These are phyloP conservation scores for Sebastes steindachneri DNA, from an alignment of 2,797 vertebrate species.

Conservation along the genomic window DNA sequence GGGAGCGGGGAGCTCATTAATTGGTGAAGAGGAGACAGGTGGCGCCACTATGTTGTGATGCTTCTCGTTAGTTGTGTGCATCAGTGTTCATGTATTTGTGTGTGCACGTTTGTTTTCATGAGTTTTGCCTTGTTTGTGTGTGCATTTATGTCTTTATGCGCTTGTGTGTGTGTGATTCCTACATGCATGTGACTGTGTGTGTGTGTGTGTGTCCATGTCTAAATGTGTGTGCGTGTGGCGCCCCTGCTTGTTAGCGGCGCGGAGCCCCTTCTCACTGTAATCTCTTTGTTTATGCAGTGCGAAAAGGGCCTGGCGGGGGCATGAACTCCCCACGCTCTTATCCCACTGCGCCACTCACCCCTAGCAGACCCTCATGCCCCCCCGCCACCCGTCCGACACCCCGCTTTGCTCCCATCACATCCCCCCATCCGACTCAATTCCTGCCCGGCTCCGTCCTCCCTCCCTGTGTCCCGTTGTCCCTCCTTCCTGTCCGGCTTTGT, in stretches of 20 bases:
- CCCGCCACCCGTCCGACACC: constrained; percentile 66
- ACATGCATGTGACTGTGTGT: constrained; percentile 26
- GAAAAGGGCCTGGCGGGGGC: constrained; percentile 80
- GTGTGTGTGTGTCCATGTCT: constrained; percentile 1
- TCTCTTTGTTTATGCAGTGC: constrained; percentile 85
- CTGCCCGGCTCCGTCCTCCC: constrained; percentile 46
- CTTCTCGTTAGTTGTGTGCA: constrained; percentile 86
- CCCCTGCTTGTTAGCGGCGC: constrained; percentile 85
- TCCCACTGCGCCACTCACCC: constrained; percentile 80
- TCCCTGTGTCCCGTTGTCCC: constrained; percentile 45
- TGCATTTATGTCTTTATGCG: constrained; percentile 9
- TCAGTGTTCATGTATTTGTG: constrained; percentile 50
- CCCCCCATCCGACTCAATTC: constrained; percentile 38
- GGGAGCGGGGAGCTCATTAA: constrained; percentile 76
- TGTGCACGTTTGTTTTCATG: constrained; percentile 39
- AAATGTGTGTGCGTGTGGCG: constrained; percentile 59
- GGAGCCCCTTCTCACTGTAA: constrained; percentile 86
- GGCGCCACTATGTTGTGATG: constrained; percentile 90
- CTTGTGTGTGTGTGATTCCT: not conserved
- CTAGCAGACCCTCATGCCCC: constrained; percentile 76
- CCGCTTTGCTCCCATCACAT: constrained; percentile 59
- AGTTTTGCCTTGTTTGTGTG: constrained; percentile 32
- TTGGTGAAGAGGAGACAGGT: constrained; percentile 81
- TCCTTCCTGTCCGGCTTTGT: constrained; percentile 58
- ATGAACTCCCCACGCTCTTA: constrained; percentile 84